Base-by-base conservation (phyloP, 1,140 invertebrate genomes). In the Drosophila willistoni region DNA sequence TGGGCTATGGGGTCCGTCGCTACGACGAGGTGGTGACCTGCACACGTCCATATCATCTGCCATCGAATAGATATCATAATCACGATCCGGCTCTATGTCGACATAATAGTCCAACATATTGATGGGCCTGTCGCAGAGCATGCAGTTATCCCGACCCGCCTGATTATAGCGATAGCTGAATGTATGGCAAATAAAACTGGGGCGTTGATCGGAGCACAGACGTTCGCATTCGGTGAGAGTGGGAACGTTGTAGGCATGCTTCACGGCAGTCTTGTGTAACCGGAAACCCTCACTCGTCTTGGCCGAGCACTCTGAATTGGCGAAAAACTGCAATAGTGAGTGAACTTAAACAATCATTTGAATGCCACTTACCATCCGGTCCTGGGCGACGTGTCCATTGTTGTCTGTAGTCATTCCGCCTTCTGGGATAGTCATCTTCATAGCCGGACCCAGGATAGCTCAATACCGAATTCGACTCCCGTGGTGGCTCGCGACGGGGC, bases 61-160 rank as follows among this genome's bases (percentile, higher is more conserved):
- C 93, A 96, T 95, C 1, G 95, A 95, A 78, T 96, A 97, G 19
- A 96, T 95, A 78, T 97, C 96, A 60, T 96, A 96, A 77, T 96
- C 95, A n/a, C 95, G 94, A 85, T 96, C 95, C 1, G 95, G 95
- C 72, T 95, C 93, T 22, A 96, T 92, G 73, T 97, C 96, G 5
- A 94, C 94, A 71, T 96, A 96, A 83, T 96, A 94, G 77, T 96
- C 95, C 14, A 96, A 85, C 44, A 94, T 93, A 55, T 94, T 93
- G 69, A 95, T 95, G 1, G 94, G 94, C 12, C 94, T 89, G 70
- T 95, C 94, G 73, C 95, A 96, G 1, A 97, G 91, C 81, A 96
- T 95, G 81, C 96, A 97, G 85, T 97, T 97, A 71, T 96, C 96
- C 17, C 87, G 75, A 1, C 86, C 77, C 12, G 73, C 82, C 68